Percentiles rank a stretch among this genome's conserved stretches.
phyloP scores from a whole-genome alignment of 1,140 invertebrate genomes.

The Ostrea edulis region DNA sequence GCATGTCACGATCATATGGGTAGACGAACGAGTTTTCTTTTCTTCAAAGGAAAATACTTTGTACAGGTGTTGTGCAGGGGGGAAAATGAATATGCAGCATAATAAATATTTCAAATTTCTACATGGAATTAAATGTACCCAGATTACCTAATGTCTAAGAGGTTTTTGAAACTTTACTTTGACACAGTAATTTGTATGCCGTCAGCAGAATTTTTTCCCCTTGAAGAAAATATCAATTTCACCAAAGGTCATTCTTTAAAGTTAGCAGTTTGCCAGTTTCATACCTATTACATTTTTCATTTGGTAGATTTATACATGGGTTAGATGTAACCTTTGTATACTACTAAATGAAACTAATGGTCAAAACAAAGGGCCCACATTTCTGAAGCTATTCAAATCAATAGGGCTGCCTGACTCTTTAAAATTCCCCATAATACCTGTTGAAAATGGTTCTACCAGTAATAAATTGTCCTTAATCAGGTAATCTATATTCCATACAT shows the following conservation, averaged over 20 bases:
- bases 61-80: background rate
- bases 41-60: background rate
- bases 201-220: conserved; percentile 15
- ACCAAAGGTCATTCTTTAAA: background rate
- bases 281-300: background rate
- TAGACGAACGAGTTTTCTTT: background rate
- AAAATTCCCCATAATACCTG: background rate
- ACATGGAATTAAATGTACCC: background rate
- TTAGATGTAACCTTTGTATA: background rate
- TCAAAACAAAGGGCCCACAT: background rate
- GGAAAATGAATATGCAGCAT: background rate
- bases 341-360: background rate
- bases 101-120: background rate
- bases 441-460: background rate
- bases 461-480: background rate
- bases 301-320: background rate
- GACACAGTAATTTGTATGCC: background rate
- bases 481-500: background rate
- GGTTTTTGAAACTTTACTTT: background rate
- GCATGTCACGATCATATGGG: background rate
- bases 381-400: background rate
- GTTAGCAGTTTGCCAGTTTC: background rate
- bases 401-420: background rate
- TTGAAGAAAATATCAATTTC: conserved; percentile 23
- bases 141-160: background rate